These are phyloP conservation scores for Spisula solida DNA, from an alignment of 2,888 invertebrate genomes.

Conservation along the genomic window DNA sequence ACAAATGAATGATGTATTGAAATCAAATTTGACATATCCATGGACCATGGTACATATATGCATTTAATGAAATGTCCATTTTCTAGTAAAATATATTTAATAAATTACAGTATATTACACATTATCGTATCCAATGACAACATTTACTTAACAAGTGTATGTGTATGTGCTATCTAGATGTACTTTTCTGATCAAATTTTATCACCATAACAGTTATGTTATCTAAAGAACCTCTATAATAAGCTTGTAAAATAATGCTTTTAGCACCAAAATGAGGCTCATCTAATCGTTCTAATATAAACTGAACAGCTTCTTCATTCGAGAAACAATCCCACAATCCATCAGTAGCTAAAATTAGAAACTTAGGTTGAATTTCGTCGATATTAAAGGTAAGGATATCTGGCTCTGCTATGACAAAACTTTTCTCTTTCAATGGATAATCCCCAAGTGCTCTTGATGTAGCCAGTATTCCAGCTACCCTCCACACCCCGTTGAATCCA, in stretches of 20 bases:
- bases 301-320: slow-evolving; percentile 97
- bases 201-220: slow-evolving; percentile 98
- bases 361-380: slow-evolving; percentile 94
- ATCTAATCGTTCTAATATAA: slow-evolving; percentile 94
- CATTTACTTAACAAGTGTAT: background rate
- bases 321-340: slow-evolving; percentile 98
- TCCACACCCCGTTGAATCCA: slow-evolving; percentile 98
- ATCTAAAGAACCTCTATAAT: slow-evolving; percentile 96
- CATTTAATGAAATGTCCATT: slow-evolving; percentile 7
- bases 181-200: slow-evolving; percentile 89
- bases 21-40: no score
- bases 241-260: slow-evolving; percentile 96
- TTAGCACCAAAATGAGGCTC: slow-evolving; percentile 97
- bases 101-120: slow-evolving; percentile 6
- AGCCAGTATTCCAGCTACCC: slow-evolving; percentile 97
- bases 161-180: slow-evolving; percentile 43
- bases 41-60: background rate
- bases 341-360: slow-evolving; percentile 97
- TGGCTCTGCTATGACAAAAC: slow-evolving; percentile 97
- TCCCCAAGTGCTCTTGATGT: slow-evolving; percentile 97
- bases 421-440: slow-evolving; percentile 97
- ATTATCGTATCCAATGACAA: background rate
- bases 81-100: slow-evolving; percentile 3
- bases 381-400: slow-evolving; percentile 97
- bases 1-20: no score